A percentile compares a stretch with the other conserved stretches of the same genome.
Conservation (phyloP, 2,113 vertebrate genomes). For the Zosterops japonicus region DNA sequence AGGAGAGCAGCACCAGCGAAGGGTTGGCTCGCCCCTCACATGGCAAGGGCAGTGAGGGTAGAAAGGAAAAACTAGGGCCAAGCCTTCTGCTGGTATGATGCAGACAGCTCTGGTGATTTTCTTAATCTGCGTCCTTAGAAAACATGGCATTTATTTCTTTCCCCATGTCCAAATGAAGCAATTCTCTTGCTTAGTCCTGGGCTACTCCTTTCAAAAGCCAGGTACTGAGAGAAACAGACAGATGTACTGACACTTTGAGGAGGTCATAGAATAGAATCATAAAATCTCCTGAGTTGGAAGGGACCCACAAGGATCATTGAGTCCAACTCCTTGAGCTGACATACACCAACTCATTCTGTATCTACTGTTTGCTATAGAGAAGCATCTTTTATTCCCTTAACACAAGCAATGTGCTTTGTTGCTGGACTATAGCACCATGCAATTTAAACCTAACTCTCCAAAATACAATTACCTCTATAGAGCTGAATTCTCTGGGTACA, state of each 20-base stretch:
- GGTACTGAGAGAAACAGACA: not conserved
- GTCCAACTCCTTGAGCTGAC: not conserved
- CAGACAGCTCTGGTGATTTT: not conserved
- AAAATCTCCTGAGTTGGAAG: not conserved
- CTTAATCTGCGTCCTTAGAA: not conserved
- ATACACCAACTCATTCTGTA: not conserved
- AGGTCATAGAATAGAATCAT: not conserved
- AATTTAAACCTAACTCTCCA: not conserved
- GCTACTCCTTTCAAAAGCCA: not conserved
- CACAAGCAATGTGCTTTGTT: not conserved
- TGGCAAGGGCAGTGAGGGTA: not conserved
- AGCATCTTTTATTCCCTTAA: not conserved
- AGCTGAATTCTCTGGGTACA: not conserved
- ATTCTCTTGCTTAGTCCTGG: not conserved
- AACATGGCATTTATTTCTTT: not conserved
- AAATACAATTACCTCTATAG: not conserved
- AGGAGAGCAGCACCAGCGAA: not conserved
- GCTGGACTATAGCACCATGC: not conserved
- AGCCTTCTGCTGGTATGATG: not conserved
- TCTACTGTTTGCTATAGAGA: not conserved
- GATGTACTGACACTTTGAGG: not conserved
- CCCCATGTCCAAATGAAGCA: not conserved
- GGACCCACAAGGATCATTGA: not conserved
- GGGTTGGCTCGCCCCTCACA: fast-evolving
- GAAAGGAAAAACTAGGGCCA: not conserved